Conservation (phyloP, 30 jellyfish, hydroid and myxozoan species). For the Cassiopea andromeda region DNA sequence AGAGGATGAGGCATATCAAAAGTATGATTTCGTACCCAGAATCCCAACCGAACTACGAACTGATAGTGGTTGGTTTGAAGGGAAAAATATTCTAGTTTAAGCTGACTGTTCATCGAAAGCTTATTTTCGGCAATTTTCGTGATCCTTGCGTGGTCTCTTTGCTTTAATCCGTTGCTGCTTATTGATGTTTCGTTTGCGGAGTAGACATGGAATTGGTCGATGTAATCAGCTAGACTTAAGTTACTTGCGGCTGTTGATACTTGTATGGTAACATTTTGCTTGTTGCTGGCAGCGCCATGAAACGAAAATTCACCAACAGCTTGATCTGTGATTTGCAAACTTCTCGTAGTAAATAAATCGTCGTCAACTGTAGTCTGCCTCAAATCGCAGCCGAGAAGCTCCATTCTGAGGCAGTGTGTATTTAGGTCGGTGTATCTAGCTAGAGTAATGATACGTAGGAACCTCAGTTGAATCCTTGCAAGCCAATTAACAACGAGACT, state of each 20-base stretch:
- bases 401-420: conserved; percentile 34
- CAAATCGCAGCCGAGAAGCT: conserved; percentile 36
- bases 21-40: neutral
- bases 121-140: neutral
- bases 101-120: neutral
- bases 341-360: neutral
- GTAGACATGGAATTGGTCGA: conserved; percentile 13
- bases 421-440: neutral
- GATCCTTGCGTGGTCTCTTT: neutral
- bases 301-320: conserved; percentile 3
- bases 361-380: neutral
- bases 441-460: neutral
- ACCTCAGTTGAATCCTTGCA: conserved; percentile 14
- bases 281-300: neutral
- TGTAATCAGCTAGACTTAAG: conserved; percentile 16
- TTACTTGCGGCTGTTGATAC: conserved; percentile 14
- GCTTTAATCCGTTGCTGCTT: neutral
- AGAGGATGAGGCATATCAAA: too few relatives aligned
- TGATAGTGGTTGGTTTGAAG: neutral
- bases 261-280: neutral
- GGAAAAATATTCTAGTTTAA: neutral
- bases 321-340: neutral
- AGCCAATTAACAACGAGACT: conserved; percentile 37
- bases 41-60: neutral
- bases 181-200: neutral